A percentile compares a stretch with the other conserved stretches of the same genome.
Conservation (phyloP, 2,888 invertebrate genomes). For the Marronus borbonicus region DNA sequence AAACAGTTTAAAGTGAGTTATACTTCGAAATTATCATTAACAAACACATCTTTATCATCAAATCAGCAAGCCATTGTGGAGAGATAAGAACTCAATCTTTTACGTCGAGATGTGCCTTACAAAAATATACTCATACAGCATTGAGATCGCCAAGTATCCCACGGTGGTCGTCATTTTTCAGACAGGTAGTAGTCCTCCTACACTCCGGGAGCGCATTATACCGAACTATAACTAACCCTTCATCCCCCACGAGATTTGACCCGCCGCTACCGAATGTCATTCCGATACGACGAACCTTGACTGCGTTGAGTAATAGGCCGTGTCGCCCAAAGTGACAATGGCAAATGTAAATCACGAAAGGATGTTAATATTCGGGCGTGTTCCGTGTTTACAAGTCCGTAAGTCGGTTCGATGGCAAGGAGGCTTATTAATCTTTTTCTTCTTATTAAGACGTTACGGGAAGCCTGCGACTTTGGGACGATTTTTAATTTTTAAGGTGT, state of each 20-base stretch:
- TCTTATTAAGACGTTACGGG: constrained; percentile 16
- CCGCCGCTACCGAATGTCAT: constrained; percentile 47
- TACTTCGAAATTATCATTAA: constrained; percentile 22
- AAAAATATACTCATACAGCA: not conserved
- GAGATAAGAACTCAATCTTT: constrained; percentile 19
- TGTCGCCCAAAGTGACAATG: constrained; percentile 26
- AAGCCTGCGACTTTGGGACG: not conserved
- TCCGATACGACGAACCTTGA: constrained; percentile 23
- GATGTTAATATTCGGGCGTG: constrained; percentile 4
- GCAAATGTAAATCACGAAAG: constrained; percentile 34
- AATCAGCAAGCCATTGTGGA: constrained; percentile 21
- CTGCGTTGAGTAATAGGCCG: constrained; percentile 20
- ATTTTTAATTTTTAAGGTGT: too few relatives aligned
- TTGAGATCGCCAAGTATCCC: constrained; percentile 27
- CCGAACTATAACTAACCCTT: constrained; percentile 38
- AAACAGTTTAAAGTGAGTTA: not conserved
- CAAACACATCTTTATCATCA: constrained; percentile 23
- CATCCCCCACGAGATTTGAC: constrained; percentile 44
- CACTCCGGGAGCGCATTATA: constrained; percentile 56
- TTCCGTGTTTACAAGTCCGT: constrained; percentile 20
- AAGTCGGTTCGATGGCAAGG: not conserved
- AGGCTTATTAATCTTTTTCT: constrained; percentile 13
- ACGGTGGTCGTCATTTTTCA: constrained; percentile 44
- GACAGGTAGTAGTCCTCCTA: constrained; percentile 60
- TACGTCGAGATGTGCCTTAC: not conserved